Base-by-base conservation (phyloP, 2,888 invertebrate genomes). In the Coelopa pilipes region DNA sequence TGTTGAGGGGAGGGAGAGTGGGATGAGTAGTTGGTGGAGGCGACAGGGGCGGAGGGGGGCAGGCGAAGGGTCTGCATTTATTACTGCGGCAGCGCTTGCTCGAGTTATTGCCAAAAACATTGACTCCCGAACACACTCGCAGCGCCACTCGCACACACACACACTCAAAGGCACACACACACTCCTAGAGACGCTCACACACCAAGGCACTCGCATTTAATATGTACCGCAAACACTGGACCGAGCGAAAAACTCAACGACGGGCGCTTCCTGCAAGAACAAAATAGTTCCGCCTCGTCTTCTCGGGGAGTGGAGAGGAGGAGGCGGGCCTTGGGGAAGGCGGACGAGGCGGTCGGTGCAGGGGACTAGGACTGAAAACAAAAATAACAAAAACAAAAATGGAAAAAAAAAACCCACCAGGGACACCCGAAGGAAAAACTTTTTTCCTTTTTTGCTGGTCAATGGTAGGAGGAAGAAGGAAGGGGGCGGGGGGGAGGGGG, bases 1-100 rank as follows among this genome's bases (percentile, higher is more conserved):
- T n/a, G n/a, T 34, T 7, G 34, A 34, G 34, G 7, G n/a, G 19
- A 57, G 57, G 2, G 57, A 11, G n/a, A 2, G 34, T 4, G 34
- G 34, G 34, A 34, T 34, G 34, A 34, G 34, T 34, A 7, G 34
- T 34, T 34, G 34, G 34, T 4, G 34, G 34, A 34, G 7, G 7
- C 2, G 7, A 34, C 34, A 34, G 2, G 34, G 7, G 34, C 4
- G 34, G 7, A 34, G n/a, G n/a, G 12, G 57, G 21, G n/a, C 3
- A 34, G 7, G 34, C 7, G 34, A 4, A 34, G 34, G 34, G 34
- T 2, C 34, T 34, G 17, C 57, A 57, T 34, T 34, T 34, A 34
- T 34, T 34, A 34, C 15, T 65, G 47, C 46, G 46, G 47, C 46
- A 65, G 65, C 46, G 17, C n/a, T 65, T 46, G 65, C 65, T 46